Evolutionary conservation across 2,888 invertebrate species (phyloP), one percentile per base, ranked within the genome.

Genomic region (Steinernema carpocapsae): DNA sequence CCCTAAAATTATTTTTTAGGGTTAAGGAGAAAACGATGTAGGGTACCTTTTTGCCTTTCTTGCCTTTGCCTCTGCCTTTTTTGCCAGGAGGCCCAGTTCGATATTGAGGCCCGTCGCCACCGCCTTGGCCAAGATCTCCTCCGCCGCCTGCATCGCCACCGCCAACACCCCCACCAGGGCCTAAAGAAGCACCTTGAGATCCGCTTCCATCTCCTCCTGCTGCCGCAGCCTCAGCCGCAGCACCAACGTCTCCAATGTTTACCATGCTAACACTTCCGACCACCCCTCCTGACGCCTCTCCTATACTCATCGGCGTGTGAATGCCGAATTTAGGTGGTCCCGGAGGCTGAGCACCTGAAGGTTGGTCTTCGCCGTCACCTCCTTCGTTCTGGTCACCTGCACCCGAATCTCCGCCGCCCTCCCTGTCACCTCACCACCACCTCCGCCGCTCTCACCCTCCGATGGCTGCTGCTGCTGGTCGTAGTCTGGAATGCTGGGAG

Each of bases 31-130:
- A 14, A 12, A 7, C 43, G 10, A n/a, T n/a, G 6, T 19, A 56
- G 26, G 6, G 12, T 17, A 56, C 56, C 56, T 56, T 56, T 26
- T 56, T 56, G 4, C 56, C 56, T 24, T 56, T 56, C 56, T 56
- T 56, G 51, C 51, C 51, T 19, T 19, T 51, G 6, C 51, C 43
- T 7, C 51, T 10, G 12, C 51, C 51, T 19, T 51, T 51, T 19
- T 51, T 51, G 6, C 51, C 51, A 6, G 51, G 51, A 10, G 51
- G 51, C 17, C 51, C 51, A 10, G 51, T 19, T 10, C 17, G 6
- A 19, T 51, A 51, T 6, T 51, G 17, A 6, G 12, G 17, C 12
- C 51, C 51, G 19, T 51, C 51, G 6, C 51, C 51, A 10, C 51
- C 51, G 51, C 51, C 51, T 7, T 43, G 7, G 43, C 43, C 43